Base-by-base conservation (phyloP, 2,888 invertebrate genomes). In the Ochropacha duplaris region DNA sequence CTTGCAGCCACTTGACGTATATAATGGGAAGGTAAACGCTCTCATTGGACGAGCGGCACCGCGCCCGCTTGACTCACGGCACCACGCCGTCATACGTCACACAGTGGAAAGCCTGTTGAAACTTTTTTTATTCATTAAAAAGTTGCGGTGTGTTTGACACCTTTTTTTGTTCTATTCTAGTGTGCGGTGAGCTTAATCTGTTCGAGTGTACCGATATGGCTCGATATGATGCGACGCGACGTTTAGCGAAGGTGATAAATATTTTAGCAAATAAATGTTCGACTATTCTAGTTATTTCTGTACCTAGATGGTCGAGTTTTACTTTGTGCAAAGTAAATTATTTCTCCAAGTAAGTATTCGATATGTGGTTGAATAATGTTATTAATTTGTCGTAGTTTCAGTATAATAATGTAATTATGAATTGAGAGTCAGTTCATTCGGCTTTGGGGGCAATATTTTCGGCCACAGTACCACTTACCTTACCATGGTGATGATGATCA, bases 21-120 rank as follows among this genome's bases (percentile, higher is more conserved):
- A 87, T 88, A 90, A 66, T 80, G 76, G 77, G 72, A 71, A 73
- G 73, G 69, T 61, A 68, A 71, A 62, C 65, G 72, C 69, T 55
- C 68, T 74, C 64, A 89, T 90, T 89, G 90, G 88, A 59, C 59
- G 71, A 61, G 51, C 58, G 57, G 61, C 79, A 85, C 75, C 87
- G 87, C 84, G 87, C 88, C 86, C 82, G 86, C 83, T 19, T 72
- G 73, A 71, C 69, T 75, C 76, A 73, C 62, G 54, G 11, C 31
- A 28, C 74, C 76, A 73, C 62, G 54, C 4, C 31, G 19, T 26
- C 57, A 74, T 81, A 88, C 87, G 87, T 86, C 87, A 88, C 76
- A 56, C 56, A 70, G 74, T 82, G 79, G 78, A 87, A 88, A 88
- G 88, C 87, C 86, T 84, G 76, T 68, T 57, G 66, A 71, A 68